Conservation (phyloP, 2,797 vertebrate species). For the Sebastes elongatus region DNA sequence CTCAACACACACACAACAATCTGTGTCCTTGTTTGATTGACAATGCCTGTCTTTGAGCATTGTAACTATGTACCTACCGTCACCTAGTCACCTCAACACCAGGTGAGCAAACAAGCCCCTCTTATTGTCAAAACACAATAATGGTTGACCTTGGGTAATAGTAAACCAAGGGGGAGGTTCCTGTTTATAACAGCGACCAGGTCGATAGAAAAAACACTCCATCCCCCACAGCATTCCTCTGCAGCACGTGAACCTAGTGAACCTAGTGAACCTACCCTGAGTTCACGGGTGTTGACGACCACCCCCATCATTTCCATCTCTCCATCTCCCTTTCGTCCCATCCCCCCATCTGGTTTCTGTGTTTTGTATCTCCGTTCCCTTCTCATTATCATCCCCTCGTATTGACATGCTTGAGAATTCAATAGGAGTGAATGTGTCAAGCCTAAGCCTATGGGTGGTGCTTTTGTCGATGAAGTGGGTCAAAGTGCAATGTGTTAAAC, state of each 20-base stretch:
- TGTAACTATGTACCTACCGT: background rate
- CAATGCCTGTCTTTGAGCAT: conserved; percentile 24
- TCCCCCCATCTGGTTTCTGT: conserved; percentile 54
- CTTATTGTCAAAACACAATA: conserved; percentile 40
- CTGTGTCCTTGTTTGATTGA: conserved; percentile 35
- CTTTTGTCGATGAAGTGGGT: conserved; percentile 23
- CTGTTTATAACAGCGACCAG: conserved; percentile 32
- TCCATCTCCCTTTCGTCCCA: conserved; percentile 42
- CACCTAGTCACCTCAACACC: conserved; percentile 10
- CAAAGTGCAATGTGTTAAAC: conserved; percentile 4
- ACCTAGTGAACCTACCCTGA: conserved; percentile 59
- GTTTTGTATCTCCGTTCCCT: background rate
- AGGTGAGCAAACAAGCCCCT: conserved; percentile 26
- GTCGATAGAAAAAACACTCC: conserved; percentile 46
- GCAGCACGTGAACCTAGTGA: conserved; percentile 66
- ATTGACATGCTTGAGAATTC: conserved; percentile 49
- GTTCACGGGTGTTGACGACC: conserved; percentile 65
- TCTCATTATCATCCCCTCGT: conserved; percentile 9
- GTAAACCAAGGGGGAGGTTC: conserved; percentile 36
- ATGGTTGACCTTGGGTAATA: conserved; percentile 55
- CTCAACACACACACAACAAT: conserved; percentile 17
- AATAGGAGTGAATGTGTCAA: conserved; percentile 17
- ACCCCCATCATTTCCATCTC: conserved; percentile 62
- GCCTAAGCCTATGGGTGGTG: background rate
- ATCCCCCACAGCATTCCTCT: conserved; percentile 69